Base-by-base conservation (phyloP, 2,797 vertebrate species). In the Luscinia megarhynchos region DNA sequence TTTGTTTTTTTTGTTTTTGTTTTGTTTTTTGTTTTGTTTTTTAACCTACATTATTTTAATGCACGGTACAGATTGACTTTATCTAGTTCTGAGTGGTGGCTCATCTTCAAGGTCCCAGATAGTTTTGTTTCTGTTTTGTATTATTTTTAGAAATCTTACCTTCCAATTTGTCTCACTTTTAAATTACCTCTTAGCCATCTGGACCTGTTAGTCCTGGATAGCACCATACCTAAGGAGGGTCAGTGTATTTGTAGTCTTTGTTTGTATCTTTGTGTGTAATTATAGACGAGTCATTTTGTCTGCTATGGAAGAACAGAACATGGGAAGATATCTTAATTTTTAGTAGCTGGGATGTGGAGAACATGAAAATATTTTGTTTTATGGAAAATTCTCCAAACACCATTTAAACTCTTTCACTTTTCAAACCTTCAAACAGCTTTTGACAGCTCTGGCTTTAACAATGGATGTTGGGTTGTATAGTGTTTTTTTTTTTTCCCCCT, bases 401-500 rank as follows among this genome's bases (percentile, higher is more conserved):
- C 27, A 2, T 32, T n/a, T 84, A 45, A 29, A 41, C 21, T 51
- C 14, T 41, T 34, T 38, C 30, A 30, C 45, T 68, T 9, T 58
- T 89, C 30, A 82, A 58, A 26, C 6, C 7, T 48, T 32, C 30
- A 34, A 79, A 85, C 17, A 19, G 13, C 15, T 81, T 63, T 81
- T 89, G 48, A 57, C 61, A 78, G 29, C 41, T 41, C 32, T n/a
- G 30, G 12, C 24, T 89, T 91, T 73, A 63, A 45, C 38, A 46
- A 19, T 34, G 46, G 5, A 2, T 70, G 11, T 10, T 67, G 72
- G 9, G 15, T 40, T 80, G 27, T 32, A 8, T 16, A 41, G 22
- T 38, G 50, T 6, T 1, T 23, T 23, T 20, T 29, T 0, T 0
- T 13, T 12, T 12, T 10, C 12, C 18, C 4, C 43, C 43, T 22